These are phyloP conservation scores for Sminthurides bifidus DNA, from an alignment of 1,140 invertebrate species.

Conservation along the genomic window DNA sequence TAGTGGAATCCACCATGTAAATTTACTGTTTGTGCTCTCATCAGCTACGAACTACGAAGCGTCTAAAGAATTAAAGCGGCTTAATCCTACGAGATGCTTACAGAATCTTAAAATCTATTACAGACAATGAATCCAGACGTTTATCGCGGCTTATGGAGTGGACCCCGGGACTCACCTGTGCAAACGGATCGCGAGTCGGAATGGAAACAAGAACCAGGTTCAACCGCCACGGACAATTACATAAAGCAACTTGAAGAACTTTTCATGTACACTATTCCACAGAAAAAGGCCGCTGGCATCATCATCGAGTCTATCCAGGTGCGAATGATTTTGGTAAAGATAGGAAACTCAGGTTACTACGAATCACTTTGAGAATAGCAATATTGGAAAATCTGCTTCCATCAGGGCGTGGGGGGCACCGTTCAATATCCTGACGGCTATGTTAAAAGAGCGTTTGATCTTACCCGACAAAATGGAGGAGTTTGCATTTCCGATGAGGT, in stretches of 20 bases:
- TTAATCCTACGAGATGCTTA: too few relatives aligned
- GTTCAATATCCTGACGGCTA: slow-evolving; percentile 86
- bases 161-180: slow-evolving; percentile 77
- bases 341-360: too few relatives aligned
- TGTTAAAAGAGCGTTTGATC: slow-evolving; percentile 65
- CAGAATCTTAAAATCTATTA: too few relatives aligned
- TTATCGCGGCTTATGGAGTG: slow-evolving; percentile 74
- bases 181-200: slow-evolving; percentile 57
- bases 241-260: slow-evolving; percentile 66
- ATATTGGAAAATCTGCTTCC: neutral
- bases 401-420: slow-evolving; percentile 68
- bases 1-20: slow-evolving; percentile 72
- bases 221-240: slow-evolving; percentile 51
- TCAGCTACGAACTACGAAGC: neutral
- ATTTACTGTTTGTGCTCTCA: slow-evolving; percentile 23
- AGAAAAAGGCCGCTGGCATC: slow-evolving; percentile 66
- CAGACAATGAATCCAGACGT: slow-evolving; percentile 78
- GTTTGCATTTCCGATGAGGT: slow-evolving; percentile 86
- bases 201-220: slow-evolving; percentile 58
- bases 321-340: neutral
- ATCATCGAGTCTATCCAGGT: slow-evolving; percentile 91
- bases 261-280: slow-evolving; percentile 61
- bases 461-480: slow-evolving; percentile 67
- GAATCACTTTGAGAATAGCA: too few relatives aligned
- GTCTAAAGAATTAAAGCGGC: neutral